phyloP scores from a whole-genome alignment of 2,888 invertebrate genomes.

The Acheta domesticus region DNA sequence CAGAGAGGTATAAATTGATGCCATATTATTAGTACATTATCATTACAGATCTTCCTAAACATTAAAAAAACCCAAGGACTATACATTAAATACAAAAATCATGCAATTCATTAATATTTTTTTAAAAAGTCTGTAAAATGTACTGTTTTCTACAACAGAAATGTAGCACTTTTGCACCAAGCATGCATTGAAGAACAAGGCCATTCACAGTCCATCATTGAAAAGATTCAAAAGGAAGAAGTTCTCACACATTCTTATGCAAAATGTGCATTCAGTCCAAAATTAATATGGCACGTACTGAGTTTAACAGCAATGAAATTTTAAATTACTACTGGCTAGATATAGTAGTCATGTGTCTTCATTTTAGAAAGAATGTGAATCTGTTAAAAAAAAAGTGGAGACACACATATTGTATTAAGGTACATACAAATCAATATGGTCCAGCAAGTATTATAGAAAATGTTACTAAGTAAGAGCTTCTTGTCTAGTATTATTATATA shows the following conservation, averaged over 20 bases:
- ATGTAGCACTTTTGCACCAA: neutral
- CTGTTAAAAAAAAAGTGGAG: constrained; percentile 26
- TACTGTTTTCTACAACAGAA: neutral
- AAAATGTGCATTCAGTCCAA: neutral
- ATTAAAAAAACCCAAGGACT: constrained; percentile 4
- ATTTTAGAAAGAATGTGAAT: constrained; percentile 24
- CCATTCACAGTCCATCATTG: neutral
- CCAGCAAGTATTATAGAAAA: constrained; percentile 29
- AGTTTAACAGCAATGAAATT: constrained; percentile 21
- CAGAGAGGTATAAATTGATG: neutral
- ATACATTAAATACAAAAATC: constrained; percentile 10
- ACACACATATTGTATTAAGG: constrained; percentile 23
- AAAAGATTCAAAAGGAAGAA: neutral
- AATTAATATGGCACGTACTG: neutral
- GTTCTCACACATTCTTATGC: neutral
- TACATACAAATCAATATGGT: constrained; percentile 30
- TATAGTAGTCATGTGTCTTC: constrained; percentile 1
- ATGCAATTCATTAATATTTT: neutral
- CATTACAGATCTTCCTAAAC: constrained; percentile 24
- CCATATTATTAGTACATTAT: neutral
- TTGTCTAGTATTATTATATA: constrained; percentile 30
- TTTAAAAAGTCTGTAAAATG: neutral
- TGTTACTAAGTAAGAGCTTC: constrained; percentile 22
- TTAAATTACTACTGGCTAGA: constrained; percentile 26
- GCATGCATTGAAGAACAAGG: constrained; percentile 3